phyloP scores from a whole-genome alignment of 2,797 vertebrate species.

The Oophaga sylvatica region DNA sequence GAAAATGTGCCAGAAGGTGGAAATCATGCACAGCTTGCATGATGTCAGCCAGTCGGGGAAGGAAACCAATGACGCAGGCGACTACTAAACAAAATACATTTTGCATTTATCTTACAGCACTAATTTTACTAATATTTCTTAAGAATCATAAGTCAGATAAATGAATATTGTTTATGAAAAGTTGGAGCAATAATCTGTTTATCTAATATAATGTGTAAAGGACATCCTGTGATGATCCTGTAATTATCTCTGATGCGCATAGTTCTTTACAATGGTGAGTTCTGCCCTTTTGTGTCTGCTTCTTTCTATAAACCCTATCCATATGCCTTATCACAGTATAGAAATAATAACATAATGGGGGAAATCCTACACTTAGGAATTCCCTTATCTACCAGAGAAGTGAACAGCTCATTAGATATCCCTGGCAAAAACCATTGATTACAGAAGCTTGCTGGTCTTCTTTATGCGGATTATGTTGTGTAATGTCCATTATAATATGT shows the following conservation, averaged over 20 bases:
- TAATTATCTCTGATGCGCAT: too few relatives aligned
- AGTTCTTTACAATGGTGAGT: too few relatives aligned
- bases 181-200: too few relatives aligned
- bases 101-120: background rate
- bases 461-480: background rate
- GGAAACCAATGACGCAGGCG: background rate
- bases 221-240: too few relatives aligned
- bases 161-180: background rate
- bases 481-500: background rate
- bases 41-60: background rate
- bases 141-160: background rate
- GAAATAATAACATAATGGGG: background rate
- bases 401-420: too few relatives aligned
- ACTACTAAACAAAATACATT: background rate
- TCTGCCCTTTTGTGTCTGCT: background rate
- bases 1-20: background rate
- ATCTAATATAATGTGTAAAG: too few relatives aligned
- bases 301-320: background rate
- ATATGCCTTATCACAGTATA: background rate
- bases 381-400: background rate
- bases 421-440: too few relatives aligned
- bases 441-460: too few relatives aligned
- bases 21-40: constrained; percentile 4
- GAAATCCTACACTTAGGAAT: background rate
- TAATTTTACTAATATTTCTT: background rate